phyloP scores from a whole-genome alignment of 2,797 vertebrate genomes.

The Zenarchopterus dispar region DNA sequence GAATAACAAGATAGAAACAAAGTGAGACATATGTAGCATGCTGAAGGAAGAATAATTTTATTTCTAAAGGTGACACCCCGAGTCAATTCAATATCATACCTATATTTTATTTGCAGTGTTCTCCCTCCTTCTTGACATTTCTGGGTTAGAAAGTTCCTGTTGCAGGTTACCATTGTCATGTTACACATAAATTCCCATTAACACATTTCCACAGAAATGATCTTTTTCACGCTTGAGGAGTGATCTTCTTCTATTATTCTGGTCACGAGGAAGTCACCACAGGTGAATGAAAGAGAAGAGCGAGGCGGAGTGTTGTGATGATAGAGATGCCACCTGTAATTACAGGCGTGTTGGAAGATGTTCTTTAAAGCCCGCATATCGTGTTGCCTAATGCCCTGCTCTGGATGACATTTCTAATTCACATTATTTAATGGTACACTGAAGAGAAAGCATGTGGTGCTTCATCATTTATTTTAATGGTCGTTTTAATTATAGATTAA shows the following conservation, averaged over 20 bases:
- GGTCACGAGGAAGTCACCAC: conserved; percentile 56
- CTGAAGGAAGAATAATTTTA: conserved; percentile 46
- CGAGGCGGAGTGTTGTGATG: conserved; percentile 22
- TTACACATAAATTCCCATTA: conserved; percentile 79
- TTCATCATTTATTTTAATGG: conserved; percentile 59
- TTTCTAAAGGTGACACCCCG: conserved; percentile 58
- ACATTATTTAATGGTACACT: conserved; percentile 49
- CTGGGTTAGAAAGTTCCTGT: conserved; percentile 73
- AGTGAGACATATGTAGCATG: conserved; percentile 30
- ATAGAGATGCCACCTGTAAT: conserved; percentile 76
- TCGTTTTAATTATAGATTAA: conserved; percentile 62
- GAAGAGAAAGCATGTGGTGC: conserved; percentile 37
- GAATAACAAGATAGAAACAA: conserved; percentile 32
- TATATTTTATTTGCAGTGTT: conserved; percentile 65
- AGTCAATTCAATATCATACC: conserved; percentile 65
- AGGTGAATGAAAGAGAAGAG: conserved; percentile 63
- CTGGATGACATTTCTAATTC: conserved; percentile 56
- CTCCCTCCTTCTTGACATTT: conserved; percentile 75
- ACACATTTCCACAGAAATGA: conserved; percentile 64
- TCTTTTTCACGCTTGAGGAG: conserved; percentile 58
- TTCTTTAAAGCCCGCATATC: conserved; percentile 34
- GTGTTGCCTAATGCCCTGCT: conserved; percentile 49
- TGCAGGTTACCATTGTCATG: conserved; percentile 66
- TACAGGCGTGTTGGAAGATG: conserved; percentile 53
- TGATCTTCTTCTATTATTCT: conserved; percentile 63